These are phyloP conservation scores for Verasper variegatus DNA, from an alignment of 2,113 vertebrate species.

Conservation along the genomic window DNA sequence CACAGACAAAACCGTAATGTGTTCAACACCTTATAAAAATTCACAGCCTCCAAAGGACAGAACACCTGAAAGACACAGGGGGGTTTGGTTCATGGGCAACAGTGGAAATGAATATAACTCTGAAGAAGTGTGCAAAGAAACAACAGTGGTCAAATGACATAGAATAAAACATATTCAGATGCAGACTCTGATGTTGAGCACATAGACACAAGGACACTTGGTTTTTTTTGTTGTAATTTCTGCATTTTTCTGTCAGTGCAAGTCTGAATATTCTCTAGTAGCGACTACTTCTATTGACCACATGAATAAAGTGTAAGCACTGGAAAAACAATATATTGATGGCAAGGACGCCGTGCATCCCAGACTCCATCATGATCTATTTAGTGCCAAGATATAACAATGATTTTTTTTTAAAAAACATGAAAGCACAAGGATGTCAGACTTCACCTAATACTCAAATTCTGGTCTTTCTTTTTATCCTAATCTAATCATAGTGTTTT, in stretches of 20 bases:
- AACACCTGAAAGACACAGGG: constrained; percentile 43
- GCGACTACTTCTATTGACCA: constrained; percentile 38
- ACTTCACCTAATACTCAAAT: constrained; percentile 9
- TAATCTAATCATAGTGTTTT: not conserved
- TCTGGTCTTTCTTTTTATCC: not conserved
- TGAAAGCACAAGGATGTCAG: constrained; percentile 14
- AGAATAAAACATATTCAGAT: constrained; percentile 13
- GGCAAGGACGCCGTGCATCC: constrained; percentile 40
- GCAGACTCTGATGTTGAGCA: constrained; percentile 52
- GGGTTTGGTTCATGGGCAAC: too few species aligned
- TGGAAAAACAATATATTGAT: constrained; percentile 11
- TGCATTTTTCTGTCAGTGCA: constrained; percentile 43
- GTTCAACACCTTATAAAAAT: constrained; percentile 51
- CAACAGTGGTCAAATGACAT: constrained; percentile 7
- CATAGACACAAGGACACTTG: constrained; percentile 81
- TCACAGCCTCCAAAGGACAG: constrained; percentile 34
- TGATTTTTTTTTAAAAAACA: constrained; percentile 3
- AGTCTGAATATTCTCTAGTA: constrained; percentile 25
- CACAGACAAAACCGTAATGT: constrained; percentile 39
- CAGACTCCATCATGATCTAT: constrained; percentile 29
- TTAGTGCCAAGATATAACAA: constrained; percentile 10
- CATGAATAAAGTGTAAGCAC: constrained; percentile 24
- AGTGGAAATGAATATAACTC: constrained; percentile 22
- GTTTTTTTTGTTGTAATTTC: constrained; percentile 60
- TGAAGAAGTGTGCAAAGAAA: constrained; percentile 2